Evolutionary conservation across 1,140 invertebrate species (phyloP), one percentile per base, ranked within the genome.

Genomic region (Vollenhovia emeryi): DNA sequence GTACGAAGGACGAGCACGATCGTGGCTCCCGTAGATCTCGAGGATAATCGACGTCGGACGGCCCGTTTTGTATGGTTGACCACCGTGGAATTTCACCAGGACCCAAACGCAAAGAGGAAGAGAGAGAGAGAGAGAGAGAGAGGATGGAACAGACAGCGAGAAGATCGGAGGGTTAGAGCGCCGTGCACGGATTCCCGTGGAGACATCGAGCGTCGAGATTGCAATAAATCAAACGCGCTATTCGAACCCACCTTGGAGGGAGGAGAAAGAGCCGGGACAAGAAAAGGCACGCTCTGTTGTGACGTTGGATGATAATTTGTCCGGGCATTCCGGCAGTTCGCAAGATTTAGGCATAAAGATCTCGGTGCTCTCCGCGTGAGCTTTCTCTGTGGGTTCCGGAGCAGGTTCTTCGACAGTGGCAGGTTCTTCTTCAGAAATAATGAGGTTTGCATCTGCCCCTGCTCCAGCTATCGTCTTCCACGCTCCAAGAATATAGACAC

Each of bases 281-380:
- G 75, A 89, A 91, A 91, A 74, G 82, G 86, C 90, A 91, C 91
- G 84, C 84, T 91, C 84, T 89, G 89, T 92, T 92, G 87, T 91
- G 88, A 90, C 88, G 68, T 36, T 48, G 60, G 88, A 91, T 89
- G 88, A 91, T 92, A 92, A 92, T 92, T 92, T 92, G 91, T 92
- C 87, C 86, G 88, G 83, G 76, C 55, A 86, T 87, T 88, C 73
- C 79, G 79, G 76, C 76, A 79, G 83, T 88, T 91, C 76, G 90
- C 89, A 59, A 91, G 79, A 73, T 76, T 91, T 75, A 30, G 50
- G n/a, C 43, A 69, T 30, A 62, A 86, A 84, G 83, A 86, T 79
- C 62, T 48, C 50, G 84, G 30, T 60, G 21, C 18, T 48, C 50
- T 24, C 8, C 57, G 18, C 27, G 52, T 62, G 60, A 36, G 18